These are phyloP conservation scores for Rugalucina vietnamica DNA, from an alignment of 2,888 invertebrate species.

Conservation along the genomic window DNA sequence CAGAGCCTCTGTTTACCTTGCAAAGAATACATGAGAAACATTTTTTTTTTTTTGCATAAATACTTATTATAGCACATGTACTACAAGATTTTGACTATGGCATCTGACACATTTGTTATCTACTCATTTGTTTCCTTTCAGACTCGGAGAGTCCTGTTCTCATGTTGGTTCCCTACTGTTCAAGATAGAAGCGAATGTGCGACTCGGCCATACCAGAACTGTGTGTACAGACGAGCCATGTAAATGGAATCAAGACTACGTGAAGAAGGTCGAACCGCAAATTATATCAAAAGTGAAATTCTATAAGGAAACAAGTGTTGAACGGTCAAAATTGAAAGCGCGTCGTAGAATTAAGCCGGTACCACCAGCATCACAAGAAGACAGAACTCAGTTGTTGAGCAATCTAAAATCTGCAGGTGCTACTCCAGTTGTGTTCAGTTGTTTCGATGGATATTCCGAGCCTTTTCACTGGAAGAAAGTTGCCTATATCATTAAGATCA, in stretches of 20 bases:
- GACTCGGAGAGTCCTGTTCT: slow-evolving; percentile 36
- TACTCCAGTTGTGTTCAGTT: slow-evolving; percentile 24
- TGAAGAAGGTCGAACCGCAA: slow-evolving; percentile 13
- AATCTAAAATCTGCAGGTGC: not conserved
- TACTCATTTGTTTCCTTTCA: too few species aligned
- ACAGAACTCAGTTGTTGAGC: slow-evolving; percentile 2
- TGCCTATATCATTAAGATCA: not conserved
- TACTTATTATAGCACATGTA: too few species aligned
- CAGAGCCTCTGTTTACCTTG: too few species aligned
- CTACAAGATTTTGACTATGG: too few species aligned
- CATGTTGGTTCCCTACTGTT: slow-evolving; percentile 33
- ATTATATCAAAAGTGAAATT: slow-evolving; percentile 24
- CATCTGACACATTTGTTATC: too few species aligned
- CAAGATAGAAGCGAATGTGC: slow-evolving; percentile 39
- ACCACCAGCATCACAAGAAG: not conserved
- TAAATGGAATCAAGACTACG: slow-evolving; percentile 31
- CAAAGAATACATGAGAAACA: too few species aligned
- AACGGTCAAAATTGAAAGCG: not conserved
- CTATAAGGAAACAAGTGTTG: slow-evolving; percentile 5
- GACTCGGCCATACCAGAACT: slow-evolving; percentile 19
- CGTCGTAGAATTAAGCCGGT: not conserved
- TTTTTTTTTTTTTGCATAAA: too few species aligned
- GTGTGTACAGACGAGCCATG: slow-evolving; percentile 38
- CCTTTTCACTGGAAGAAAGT: slow-evolving; percentile 3
- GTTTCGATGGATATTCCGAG: slow-evolving; percentile 16